Conservation (phyloP, 2,888 invertebrate species). For the Agrochola litura region DNA sequence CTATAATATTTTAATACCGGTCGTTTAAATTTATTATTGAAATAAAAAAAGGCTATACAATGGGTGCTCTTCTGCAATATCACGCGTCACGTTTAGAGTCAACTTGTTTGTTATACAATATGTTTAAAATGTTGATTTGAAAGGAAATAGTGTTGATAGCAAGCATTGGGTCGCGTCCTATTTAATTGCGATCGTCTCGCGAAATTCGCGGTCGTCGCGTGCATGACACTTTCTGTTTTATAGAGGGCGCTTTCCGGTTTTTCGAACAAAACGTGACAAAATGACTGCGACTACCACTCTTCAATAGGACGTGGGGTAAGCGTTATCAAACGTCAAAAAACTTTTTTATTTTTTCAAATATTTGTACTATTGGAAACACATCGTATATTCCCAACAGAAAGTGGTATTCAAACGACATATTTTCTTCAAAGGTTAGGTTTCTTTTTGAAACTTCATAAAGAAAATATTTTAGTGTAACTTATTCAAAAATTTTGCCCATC, state of each 20-base stretch:
- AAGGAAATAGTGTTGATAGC: not conserved
- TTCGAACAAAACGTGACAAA: too few relatives aligned
- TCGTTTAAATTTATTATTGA: slow-evolving; percentile 29
- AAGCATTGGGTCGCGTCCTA: not conserved
- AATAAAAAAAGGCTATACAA: slow-evolving; percentile 8
- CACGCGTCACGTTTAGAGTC: not conserved
- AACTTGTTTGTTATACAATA: not conserved
- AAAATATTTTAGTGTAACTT: not conserved
- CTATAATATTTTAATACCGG: slow-evolving; percentile 20
- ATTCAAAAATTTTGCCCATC: not conserved
- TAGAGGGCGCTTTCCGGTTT: too few relatives aligned
- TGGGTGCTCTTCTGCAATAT: not conserved
- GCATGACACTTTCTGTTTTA: too few relatives aligned
- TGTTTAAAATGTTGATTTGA: not conserved
- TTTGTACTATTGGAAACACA: not conserved
- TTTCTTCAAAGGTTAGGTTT: not conserved
- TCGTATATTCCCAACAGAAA: not conserved
- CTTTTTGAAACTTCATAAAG: not conserved
- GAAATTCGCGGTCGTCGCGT: too few relatives aligned
- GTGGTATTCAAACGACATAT: not conserved
- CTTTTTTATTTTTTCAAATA: too few relatives aligned
- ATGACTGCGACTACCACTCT: too few relatives aligned
- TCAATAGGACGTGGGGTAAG: not conserved
- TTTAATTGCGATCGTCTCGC: too few relatives aligned
- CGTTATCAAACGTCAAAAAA: not conserved